These are phyloP conservation scores for Frankliniella fusca DNA, from an alignment of 2,888 invertebrate genomes.

Conservation along the genomic window DNA sequence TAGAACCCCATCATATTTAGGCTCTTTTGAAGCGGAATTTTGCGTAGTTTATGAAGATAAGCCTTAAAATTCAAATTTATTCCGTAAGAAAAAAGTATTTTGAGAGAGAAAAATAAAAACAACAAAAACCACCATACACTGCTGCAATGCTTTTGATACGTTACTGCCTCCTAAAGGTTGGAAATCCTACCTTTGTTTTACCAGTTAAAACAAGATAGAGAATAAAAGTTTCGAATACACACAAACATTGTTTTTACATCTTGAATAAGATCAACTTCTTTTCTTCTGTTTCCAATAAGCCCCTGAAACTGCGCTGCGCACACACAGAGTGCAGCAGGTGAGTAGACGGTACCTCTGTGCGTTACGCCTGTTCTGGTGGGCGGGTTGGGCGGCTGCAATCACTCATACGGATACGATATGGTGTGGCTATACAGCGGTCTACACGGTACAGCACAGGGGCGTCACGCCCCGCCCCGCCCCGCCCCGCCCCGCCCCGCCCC, in stretches of 20 bases:
- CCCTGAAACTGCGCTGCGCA: too few relatives aligned
- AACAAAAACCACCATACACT: not conserved
- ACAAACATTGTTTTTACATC: too few relatives aligned
- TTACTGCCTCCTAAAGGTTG: not conserved
- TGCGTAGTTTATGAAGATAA: too few relatives aligned
- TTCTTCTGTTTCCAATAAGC: too few relatives aligned
- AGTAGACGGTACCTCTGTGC: too few relatives aligned
- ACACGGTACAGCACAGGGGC: not conserved
- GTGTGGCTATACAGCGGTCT: not conserved
- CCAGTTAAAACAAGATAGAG: too few relatives aligned
- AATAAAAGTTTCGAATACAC: too few relatives aligned
- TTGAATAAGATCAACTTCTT: too few relatives aligned
- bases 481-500: not conserved
- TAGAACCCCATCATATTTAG: too few relatives aligned
- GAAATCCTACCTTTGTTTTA: too few relatives aligned
- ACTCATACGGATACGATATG: conserved; percentile 4
- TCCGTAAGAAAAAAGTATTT: not conserved
- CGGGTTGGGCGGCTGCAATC: not conserved
- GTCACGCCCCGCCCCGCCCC: not conserved
- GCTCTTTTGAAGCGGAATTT: not conserved
- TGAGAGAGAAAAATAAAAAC: not conserved
- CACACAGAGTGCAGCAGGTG: too few relatives aligned
- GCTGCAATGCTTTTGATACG: not conserved
- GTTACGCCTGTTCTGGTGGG: not conserved
- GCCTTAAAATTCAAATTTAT: too few relatives aligned